Evolutionary conservation across 2,888 invertebrate species (phyloP).

Genomic region (Drosophila anomalata): DNA sequence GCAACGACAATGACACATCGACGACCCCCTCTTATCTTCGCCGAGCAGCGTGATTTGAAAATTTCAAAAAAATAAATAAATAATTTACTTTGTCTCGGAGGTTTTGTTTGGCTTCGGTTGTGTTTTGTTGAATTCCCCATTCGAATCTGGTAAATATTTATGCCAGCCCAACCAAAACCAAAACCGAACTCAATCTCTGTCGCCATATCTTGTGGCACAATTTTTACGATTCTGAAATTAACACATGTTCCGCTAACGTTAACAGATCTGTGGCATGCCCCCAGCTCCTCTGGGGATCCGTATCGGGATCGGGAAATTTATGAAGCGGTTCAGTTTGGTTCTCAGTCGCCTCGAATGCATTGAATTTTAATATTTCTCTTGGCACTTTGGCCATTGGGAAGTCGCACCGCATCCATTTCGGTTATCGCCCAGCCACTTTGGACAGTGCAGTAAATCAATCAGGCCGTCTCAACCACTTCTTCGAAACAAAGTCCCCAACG

Average conservation of each 20-base stretch:
- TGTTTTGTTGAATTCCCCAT: slow-evolving; percentile 63
- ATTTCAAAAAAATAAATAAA: slow-evolving; percentile 63
- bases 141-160: slow-evolving; percentile 65
- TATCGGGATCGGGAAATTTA: slow-evolving; percentile 23
- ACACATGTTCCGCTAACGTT: slow-evolving; percentile 71
- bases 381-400: slow-evolving; percentile 39
- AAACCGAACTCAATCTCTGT: slow-evolving; percentile 34
- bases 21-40: slow-evolving; percentile 59
- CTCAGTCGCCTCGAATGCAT: slow-evolving; percentile 21
- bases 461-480: slow-evolving; percentile 32
- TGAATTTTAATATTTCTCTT: slow-evolving; percentile 46
- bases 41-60: slow-evolving; percentile 43
- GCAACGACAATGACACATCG: slow-evolving; percentile 39
- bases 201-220: slow-evolving; percentile 38
- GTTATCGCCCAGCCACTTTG: slow-evolving; percentile 45
- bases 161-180: slow-evolving; percentile 25
- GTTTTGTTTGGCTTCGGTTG: slow-evolving; percentile 47
- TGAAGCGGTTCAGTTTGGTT: slow-evolving; percentile 15
- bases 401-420: slow-evolving; percentile 40
- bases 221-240: slow-evolving; percentile 68
- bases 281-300: slow-evolving; percentile 7
- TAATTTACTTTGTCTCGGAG: slow-evolving; percentile 45
- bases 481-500: not conserved
- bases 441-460: slow-evolving; percentile 56
- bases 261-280: slow-evolving; percentile 49